phyloP scores from a whole-genome alignment of 2,888 invertebrate species.

The Rotaria sp. region DNA sequence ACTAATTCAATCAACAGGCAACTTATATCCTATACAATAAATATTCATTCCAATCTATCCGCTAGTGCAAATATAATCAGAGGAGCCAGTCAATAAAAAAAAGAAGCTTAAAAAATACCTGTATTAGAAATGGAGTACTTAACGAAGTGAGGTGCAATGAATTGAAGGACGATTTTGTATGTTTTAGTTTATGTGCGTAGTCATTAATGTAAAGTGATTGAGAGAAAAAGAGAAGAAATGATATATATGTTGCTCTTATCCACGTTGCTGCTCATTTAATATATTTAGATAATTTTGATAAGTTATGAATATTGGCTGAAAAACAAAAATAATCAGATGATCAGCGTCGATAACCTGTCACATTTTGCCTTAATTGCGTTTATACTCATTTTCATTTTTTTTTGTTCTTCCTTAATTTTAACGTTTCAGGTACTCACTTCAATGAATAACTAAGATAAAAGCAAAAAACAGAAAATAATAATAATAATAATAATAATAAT shows the following conservation, averaged over 20 bases:
- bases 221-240: too few species aligned
- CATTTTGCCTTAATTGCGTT: background rate
- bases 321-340: background rate
- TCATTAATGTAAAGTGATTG: too few species aligned
- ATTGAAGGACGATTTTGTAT: too few species aligned
- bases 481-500: background rate
- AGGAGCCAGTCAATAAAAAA: background rate
- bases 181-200: too few species aligned
- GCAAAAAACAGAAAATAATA: background rate
- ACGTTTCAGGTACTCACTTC: background rate
- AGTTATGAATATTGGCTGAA: too few species aligned
- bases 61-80: background rate
- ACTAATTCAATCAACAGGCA: background rate
- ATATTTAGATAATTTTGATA: too few species aligned
- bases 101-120: background rate
- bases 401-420: background rate
- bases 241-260: too few species aligned
- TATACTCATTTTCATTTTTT: background rate
- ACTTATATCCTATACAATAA: background rate
- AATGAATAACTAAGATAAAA: background rate
- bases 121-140: too few species aligned
- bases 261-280: too few species aligned
- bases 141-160: too few species aligned
- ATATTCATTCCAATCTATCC: too few species aligned
- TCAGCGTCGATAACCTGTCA: background rate